Percentiles rank a stretch among this genome's conserved stretches.
phyloP scores from a whole-genome alignment of 2,797 vertebrate species.

The Sebastes melanostomus region DNA sequence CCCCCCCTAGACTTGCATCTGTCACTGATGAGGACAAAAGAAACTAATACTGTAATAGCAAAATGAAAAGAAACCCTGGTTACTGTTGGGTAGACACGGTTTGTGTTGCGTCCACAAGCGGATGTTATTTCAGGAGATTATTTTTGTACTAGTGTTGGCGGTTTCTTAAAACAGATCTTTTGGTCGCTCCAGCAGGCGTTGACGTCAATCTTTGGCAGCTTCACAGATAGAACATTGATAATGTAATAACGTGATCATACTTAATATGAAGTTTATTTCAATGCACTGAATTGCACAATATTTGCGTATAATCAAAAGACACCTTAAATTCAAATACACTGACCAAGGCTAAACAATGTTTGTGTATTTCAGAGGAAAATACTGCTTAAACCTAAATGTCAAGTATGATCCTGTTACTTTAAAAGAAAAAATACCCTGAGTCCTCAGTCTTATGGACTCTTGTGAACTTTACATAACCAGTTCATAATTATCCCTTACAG shows the following conservation, averaged over 20 bases:
- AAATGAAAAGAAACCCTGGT: background rate
- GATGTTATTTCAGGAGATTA: background rate
- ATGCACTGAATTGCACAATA: background rate
- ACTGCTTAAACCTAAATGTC: background rate
- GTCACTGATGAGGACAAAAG: background rate
- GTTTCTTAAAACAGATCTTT: background rate
- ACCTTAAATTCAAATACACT: background rate
- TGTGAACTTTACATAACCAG: background rate
- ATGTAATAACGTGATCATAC: background rate
- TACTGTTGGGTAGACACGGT: background rate
- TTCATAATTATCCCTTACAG: slow-evolving; percentile 10
- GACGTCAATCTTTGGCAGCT: background rate
- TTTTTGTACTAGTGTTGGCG: background rate
- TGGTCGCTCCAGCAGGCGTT: background rate
- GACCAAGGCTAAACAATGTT: background rate
- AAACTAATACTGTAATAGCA: background rate
- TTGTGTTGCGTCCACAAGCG: background rate
- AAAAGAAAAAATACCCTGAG: background rate
- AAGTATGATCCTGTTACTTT: background rate
- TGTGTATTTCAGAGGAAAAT: background rate
- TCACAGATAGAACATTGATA: background rate
- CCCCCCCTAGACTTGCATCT: background rate
- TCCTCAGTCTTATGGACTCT: background rate
- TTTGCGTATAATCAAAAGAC: background rate
- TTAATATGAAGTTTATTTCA: background rate